Evolutionary conservation across 2,888 invertebrate genomes (phyloP).

Genomic region (Phaedon cochleariae): DNA sequence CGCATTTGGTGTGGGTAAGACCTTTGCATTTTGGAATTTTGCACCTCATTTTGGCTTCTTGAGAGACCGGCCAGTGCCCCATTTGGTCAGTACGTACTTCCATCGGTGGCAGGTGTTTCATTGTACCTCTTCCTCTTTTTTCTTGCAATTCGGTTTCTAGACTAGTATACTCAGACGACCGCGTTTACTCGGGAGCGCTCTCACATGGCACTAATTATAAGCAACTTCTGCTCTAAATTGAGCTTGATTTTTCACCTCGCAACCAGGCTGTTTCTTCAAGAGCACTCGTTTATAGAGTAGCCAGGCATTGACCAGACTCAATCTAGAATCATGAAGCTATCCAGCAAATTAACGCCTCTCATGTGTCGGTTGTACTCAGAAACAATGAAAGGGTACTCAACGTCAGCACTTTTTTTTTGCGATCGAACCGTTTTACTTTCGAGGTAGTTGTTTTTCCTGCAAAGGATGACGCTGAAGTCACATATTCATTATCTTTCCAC

Average conservation of each 20-base stretch:
- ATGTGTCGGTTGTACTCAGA: constrained; percentile 1
- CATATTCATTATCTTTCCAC: constrained; percentile 18
- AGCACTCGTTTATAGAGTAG: neutral
- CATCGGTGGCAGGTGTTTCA: constrained; percentile 20
- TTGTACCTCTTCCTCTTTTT: constrained; percentile 5
- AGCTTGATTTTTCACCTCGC: constrained; percentile 1
- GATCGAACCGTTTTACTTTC: constrained; percentile 2
- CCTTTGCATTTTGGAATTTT: constrained; percentile 33
- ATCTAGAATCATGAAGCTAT: neutral
- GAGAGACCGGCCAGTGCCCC: constrained; percentile 22
- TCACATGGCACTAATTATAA: constrained; percentile 2
- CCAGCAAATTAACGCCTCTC: constrained; percentile 6
- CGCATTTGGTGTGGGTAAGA: constrained; percentile 26
- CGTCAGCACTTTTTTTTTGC: neutral
- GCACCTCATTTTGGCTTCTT: constrained; percentile 18
- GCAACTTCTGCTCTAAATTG: constrained; percentile 6
- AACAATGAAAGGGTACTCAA: constrained; percentile 1
- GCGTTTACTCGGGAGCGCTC: neutral
- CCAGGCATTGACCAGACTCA: neutral
- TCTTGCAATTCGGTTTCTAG: neutral
- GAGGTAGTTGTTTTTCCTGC: constrained; percentile 6
- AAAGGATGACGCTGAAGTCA: constrained; percentile 6
- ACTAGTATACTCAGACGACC: constrained; percentile 6
- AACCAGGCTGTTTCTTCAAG: neutral
- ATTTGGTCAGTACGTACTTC: constrained; percentile 24